Evolutionary conservation across 2,797 vertebrate species (phyloP), one percentile per base, ranked within the genome.

Genomic region (Tauraco hartlaubi): DNA sequence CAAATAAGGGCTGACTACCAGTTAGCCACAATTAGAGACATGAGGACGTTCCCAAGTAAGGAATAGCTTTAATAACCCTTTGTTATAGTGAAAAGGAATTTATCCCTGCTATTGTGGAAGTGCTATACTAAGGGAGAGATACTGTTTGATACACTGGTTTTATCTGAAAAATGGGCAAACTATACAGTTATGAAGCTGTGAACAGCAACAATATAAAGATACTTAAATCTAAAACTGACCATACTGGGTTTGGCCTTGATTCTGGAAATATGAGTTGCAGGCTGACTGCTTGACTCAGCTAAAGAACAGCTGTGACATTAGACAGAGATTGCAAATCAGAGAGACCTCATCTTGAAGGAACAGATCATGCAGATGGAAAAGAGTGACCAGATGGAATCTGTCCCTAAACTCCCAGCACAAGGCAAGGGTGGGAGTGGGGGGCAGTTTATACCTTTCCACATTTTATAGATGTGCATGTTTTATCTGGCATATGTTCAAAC

Each of bases 381-480:
- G 6, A 48, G 4, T 29, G 16, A 39, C 8, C 9, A 76, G 4
- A 9, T 64, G 9, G 16, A 52, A 82, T 35, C 21, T 82, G 19
- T 39, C 37, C 39, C 59, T 68, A 72, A 75, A 19, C 1, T 10
- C 14, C 37, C 39, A 44, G 7, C 1, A 11, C 18, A n/a, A 8
- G 1, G 6, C 1, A 3, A 26, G 3, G 8, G 4, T 58, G 22
- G 15, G 26, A 81, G 20, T 18, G 5, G 14, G 23, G 4, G 3
- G 1, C 9, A 82, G 6, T 18, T 75, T 15, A 28, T 39, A 2
- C 0, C 6, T 43, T 83, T 54, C 54, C 14, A 7, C 3, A 7
- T 68, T 55, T n/a, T 46, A 25, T 2, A 46, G 2, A 4, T 48
- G 66, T 67, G 3, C 2, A 12, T 43, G 8, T 44, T 79, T 80